These are phyloP conservation scores for Leptothorax acervorum DNA, from an alignment of 2,888 invertebrate genomes.

Conservation along the genomic window DNA sequence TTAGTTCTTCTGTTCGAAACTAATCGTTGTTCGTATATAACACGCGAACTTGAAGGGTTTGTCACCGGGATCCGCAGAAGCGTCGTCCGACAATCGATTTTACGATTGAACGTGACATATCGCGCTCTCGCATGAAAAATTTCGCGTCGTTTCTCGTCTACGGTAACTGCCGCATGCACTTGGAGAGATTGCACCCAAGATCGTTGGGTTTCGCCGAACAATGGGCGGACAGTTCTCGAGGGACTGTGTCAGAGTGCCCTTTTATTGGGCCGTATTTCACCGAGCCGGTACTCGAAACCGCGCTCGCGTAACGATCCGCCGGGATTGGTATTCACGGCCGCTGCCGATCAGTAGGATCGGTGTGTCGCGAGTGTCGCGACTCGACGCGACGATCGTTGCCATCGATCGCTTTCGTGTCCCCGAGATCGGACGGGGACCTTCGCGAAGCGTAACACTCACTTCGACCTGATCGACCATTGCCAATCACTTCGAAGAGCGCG, in stretches of 20 bases:
- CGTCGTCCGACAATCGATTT: conserved; percentile 58
- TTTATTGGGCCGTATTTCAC: conserved; percentile 77
- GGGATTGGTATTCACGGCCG: conserved; percentile 46
- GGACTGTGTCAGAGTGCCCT: conserved; percentile 75
- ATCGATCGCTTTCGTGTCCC: conserved; percentile 27
- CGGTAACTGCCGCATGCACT: conserved; percentile 65
- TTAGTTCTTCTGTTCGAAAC: neutral
- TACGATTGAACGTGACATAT: conserved; percentile 61
- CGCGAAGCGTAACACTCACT: conserved; percentile 13
- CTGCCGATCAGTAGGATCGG: conserved; percentile 60
- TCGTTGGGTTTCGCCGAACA: conserved; percentile 71
- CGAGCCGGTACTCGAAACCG: conserved; percentile 63
- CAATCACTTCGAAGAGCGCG: neutral
- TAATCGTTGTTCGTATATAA: neutral
- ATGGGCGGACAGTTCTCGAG: conserved; percentile 67
- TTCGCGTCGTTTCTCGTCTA: conserved; percentile 54
- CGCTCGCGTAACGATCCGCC: conserved; percentile 67
- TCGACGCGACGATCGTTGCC: conserved; percentile 45
- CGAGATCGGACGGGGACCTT: conserved; percentile 1
- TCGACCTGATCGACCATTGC: neutral
- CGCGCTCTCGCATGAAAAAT: conserved; percentile 56
- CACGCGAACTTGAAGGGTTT: conserved; percentile 16
- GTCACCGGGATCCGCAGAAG: conserved; percentile 39
- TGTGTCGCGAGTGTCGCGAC: conserved; percentile 35
- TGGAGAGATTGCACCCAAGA: conserved; percentile 62